phyloP scores from a whole-genome alignment of 2,113 vertebrate species.

The Peromyscus californicus region DNA sequence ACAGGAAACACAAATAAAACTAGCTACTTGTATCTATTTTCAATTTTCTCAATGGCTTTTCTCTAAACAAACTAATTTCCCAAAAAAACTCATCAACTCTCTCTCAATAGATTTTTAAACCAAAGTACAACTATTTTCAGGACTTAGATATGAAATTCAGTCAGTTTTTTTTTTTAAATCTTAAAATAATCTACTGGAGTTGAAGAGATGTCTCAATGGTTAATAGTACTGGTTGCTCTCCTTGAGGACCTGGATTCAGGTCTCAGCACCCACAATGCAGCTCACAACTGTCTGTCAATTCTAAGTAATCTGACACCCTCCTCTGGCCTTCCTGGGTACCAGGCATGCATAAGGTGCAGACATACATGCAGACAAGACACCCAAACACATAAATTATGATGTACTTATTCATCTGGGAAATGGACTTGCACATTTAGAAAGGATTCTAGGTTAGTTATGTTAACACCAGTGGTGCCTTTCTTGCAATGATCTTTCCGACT shows the following conservation, averaged over 20 bases:
- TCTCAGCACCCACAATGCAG: neutral
- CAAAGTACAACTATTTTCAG: neutral
- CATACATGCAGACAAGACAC: neutral
- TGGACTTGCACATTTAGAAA: conserved; percentile 47
- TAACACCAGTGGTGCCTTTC: neutral
- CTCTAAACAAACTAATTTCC: neutral
- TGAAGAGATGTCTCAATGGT: neutral
- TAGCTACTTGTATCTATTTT: neutral
- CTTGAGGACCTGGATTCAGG: neutral
- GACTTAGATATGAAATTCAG: conserved; percentile 2
- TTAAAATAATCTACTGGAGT: neutral
- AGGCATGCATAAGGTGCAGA: neutral
- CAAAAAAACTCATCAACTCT: conserved; percentile 45
- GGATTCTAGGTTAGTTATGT: neutral
- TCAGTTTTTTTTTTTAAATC: neutral
- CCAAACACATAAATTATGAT: neutral
- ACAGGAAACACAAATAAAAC: neutral
- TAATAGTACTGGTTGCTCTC: neutral
- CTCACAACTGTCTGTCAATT: neutral
- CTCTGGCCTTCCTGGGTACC: neutral
- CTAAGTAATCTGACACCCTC: neutral
- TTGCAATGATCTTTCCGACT: neutral
- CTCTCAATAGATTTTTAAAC: conserved; percentile 24
- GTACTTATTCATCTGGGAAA: neutral
- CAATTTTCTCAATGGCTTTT: neutral